phyloP scores from a whole-genome alignment of 2,113 vertebrate genomes.

The Andinoacara biseriatus region DNA sequence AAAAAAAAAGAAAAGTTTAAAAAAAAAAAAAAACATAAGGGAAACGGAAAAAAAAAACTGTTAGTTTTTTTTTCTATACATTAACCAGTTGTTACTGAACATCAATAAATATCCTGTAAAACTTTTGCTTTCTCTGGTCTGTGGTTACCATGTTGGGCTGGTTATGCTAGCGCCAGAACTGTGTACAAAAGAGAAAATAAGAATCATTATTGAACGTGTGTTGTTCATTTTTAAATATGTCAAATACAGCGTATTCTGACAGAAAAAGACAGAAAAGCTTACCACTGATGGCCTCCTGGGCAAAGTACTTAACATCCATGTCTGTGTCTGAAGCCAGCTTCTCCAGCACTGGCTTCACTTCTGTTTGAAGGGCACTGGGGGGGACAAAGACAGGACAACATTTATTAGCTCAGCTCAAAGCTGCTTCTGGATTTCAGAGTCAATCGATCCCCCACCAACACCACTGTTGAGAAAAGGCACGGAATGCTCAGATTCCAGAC shows the following conservation, averaged over 20 bases:
- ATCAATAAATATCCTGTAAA: constrained; percentile 85
- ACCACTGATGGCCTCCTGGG: constrained; percentile 92
- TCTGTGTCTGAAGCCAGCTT: constrained; percentile 88
- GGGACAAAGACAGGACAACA: constrained; percentile 11
- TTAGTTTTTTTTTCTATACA: constrained; percentile 75
- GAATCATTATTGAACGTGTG: not conserved
- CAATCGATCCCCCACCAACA: too few species aligned
- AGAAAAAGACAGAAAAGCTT: constrained; percentile 30
- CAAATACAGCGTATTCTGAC: not conserved
- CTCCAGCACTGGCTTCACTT: constrained; percentile 89
- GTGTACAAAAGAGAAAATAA: constrained; percentile 2
- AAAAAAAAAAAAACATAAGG: constrained; percentile 34
- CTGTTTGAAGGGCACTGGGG: constrained; percentile 85
- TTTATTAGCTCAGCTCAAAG: not conserved
- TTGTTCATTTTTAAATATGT: not conserved
- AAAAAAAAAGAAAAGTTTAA: constrained; percentile 51
- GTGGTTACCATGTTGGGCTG: constrained; percentile 54
- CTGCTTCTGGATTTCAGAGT: not conserved
- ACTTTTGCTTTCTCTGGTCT: constrained; percentile 57
- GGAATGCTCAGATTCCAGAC: not conserved
- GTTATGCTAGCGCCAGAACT: constrained; percentile 86
- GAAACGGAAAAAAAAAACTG: constrained; percentile 11
- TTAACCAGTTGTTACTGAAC: constrained; percentile 79
- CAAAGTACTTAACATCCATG: constrained; percentile 93
- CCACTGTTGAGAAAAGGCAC: not conserved